Percentiles rank a stretch among this genome's conserved stretches.
Conservation (phyloP, 2,113 vertebrate genomes). For the Solenodon paradoxus region DNA sequence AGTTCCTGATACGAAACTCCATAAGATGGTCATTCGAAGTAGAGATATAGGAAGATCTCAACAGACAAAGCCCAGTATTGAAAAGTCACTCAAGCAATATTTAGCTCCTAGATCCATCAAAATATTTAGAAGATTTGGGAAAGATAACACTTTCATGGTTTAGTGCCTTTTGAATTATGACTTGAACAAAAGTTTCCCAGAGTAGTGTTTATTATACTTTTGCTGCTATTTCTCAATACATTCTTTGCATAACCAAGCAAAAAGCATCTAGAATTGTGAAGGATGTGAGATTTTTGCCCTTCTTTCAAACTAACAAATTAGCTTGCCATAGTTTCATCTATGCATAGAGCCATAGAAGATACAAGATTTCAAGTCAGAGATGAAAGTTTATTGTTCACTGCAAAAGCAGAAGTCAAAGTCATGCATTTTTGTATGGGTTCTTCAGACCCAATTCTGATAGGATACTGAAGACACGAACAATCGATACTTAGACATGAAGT, state of each 20-base stretch:
- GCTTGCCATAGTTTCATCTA: too few species aligned
- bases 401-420: not conserved
- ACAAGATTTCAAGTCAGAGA: not conserved
- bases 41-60: not conserved
- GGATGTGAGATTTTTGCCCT: not conserved
- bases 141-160: not conserved
- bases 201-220: not conserved
- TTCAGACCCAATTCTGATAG: too few species aligned
- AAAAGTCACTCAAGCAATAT: not conserved
- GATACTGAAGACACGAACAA: not conserved
- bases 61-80: not conserved
- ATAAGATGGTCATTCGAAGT: not conserved
- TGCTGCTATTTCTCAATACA: not conserved
- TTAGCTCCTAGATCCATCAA: not conserved
- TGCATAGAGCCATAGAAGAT: too few species aligned
- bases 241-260: not conserved
- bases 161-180: too few species aligned
- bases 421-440: not conserved
- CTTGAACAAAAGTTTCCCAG: not conserved
- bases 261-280: not conserved
- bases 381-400: not conserved
- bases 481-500: not conserved
- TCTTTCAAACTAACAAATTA: too few species aligned
- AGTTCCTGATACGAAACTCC: not conserved
- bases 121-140: not conserved